These are phyloP conservation scores for Phenganax marumi DNA, from an alignment of 92 coral and sea anemone species.

Conservation along the genomic window DNA sequence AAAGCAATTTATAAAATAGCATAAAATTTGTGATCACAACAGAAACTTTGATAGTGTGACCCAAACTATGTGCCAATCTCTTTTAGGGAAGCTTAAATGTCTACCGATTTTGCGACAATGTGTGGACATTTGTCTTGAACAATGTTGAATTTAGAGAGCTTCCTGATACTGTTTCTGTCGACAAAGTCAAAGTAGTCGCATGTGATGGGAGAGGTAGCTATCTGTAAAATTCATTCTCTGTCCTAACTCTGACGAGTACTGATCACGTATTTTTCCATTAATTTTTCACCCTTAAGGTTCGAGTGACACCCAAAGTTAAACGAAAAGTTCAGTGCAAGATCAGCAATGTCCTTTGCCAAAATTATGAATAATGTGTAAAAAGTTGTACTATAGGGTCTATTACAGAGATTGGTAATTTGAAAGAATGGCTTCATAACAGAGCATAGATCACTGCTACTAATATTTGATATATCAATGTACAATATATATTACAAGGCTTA, in stretches of 20 bases:
- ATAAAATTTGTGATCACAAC: background rate
- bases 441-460: no score
- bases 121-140: constrained; percentile 94
- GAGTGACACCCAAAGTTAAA: background rate
- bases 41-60: background rate
- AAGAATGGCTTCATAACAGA: no score
- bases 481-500: no score
- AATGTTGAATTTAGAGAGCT: constrained; percentile 89
- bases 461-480: no score
- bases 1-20: background rate
- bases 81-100: constrained; percentile 84
- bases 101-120: constrained; percentile 97
- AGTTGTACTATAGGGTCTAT: no score
- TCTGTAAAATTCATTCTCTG: background rate
- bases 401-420: no score
- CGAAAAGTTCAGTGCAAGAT: no score
- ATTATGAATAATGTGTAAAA: no score
- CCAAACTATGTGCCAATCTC: background rate
- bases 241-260: background rate
- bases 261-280: background rate
- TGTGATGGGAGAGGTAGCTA: constrained; percentile 91
- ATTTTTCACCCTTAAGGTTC: constrained; percentile 30
- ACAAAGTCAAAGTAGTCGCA: constrained; percentile 94
- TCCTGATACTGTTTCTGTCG: constrained; percentile 74
- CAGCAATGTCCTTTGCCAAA: no score